phyloP scores from a whole-genome alignment of 1,140 invertebrate genomes.

The Ridgeia piscesae region DNA sequence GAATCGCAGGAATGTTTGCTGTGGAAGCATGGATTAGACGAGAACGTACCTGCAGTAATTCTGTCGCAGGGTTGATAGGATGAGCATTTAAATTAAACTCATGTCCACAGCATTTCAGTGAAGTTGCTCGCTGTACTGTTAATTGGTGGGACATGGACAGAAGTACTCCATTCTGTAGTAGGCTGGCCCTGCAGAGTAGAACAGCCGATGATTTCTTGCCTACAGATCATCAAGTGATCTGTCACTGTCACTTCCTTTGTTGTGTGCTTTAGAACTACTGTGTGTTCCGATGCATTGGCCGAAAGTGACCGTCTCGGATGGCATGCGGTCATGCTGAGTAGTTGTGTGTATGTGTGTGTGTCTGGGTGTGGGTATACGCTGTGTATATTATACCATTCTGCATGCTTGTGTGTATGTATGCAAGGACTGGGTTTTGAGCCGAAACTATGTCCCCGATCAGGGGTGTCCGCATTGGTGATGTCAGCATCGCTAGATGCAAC shows the following conservation, averaged over 20 bases:
- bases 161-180: neutral
- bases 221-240: neutral
- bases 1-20: neutral
- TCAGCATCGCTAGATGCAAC: neutral
- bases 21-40: neutral
- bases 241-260: neutral
- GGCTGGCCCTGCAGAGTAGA: neutral
- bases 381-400: neutral
- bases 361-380: neutral
- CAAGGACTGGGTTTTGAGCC: neutral
- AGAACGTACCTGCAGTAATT: neutral
- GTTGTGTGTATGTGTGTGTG: neutral
- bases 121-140: neutral
- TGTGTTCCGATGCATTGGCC: neutral
- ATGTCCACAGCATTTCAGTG: neutral
- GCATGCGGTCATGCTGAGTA: neutral
- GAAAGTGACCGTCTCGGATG: neutral
- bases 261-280: neutral
- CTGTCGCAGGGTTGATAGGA: neutral
- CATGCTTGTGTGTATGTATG: neutral
- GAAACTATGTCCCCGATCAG: neutral
- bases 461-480: neutral
- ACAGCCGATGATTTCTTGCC: neutral
- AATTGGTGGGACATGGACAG: neutral
- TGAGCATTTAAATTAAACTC: neutral